These are phyloP conservation scores for Drosophila sturtevanti DNA, from an alignment of 1,140 invertebrate species.

Conservation along the genomic window DNA sequence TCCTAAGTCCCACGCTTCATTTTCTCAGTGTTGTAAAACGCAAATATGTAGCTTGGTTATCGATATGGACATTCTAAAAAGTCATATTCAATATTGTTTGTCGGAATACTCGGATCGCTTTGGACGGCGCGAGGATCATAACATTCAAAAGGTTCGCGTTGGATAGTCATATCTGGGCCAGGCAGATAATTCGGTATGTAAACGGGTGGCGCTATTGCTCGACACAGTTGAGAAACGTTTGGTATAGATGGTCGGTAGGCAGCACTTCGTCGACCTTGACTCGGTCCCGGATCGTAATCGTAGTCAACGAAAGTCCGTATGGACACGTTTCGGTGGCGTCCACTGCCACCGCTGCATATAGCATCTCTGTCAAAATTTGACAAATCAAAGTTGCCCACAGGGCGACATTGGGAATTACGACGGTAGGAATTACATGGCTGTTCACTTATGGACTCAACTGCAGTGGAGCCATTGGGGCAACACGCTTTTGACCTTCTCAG, in stretches of 20 bases:
- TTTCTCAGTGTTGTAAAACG: constrained; percentile 12
- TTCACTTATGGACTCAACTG: neutral
- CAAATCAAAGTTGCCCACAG: constrained; percentile 32
- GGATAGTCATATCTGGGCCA: neutral
- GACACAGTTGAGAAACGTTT: neutral
- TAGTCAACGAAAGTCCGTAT: constrained; percentile 51
- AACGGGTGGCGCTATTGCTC: neutral
- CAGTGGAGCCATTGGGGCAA: neutral
- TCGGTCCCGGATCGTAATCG: constrained; percentile 30
- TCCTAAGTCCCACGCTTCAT: constrained; percentile 37
- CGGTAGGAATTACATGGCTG: constrained; percentile 8
- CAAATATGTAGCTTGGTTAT: neutral
- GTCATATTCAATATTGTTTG: neutral
- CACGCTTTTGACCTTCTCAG: neutral
- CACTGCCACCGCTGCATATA: neutral
- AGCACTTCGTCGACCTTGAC: neutral
- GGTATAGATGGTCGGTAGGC: neutral
- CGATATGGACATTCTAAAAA: neutral
- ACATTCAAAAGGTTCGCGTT: neutral
- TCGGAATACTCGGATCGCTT: constrained; percentile 1
- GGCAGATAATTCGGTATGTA: neutral
- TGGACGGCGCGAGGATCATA: neutral
- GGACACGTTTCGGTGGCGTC: constrained; percentile 40
- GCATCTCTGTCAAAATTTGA: constrained; percentile 21
- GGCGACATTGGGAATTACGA: neutral